Evolutionary conservation across 2,888 invertebrate genomes (phyloP), one percentile per base, ranked within the genome.

Genomic region (Globia sparganii): DNA sequence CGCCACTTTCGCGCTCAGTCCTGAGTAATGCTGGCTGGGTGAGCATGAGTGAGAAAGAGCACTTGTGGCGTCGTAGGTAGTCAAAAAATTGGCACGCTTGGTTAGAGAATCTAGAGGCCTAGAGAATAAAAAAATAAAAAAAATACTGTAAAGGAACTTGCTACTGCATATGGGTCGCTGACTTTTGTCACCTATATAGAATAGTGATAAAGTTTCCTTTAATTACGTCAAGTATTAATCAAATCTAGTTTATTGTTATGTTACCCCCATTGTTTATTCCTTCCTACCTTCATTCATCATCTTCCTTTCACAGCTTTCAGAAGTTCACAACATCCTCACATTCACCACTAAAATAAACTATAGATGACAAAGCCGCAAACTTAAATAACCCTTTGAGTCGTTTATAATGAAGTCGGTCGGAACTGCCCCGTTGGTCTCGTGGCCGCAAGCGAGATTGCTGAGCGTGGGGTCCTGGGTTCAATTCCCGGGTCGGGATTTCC

Each of bases 301-400:
- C 5, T 8, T 59, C 72, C n/a, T 64, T 59, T 64, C 68, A 72
- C 18, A 69, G 31, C 62, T 40, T 40, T 40, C 40, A 40, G 11
- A 40, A 40, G 11, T 66, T 77, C 31, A 77, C 34, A 67, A 70
- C 34, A 67, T 75, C 21, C 6, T n/a, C 56, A 9, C 11, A 31
- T 40, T 49, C 11, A 72, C 58, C 31, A 21, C 49, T 31, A 53
- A 59, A 80, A 81, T 34, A 58, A 77, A 69, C 64, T 62, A 69
- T 62, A 69, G 1, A 74, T 73, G 75, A 78, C 72, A 65, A 78
- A 78, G 65, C 64, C 34, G 0, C 31, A 28, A 78, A 77, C 69
- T 65, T 64, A 74, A 64, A 83, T 70, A 79, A 66, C 66, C 67
- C 75, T 74, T 66, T 76, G 43, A 75, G 72, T 79, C 74, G 62